Base-by-base conservation (phyloP, 2,797 vertebrate genomes). In the Xiphorhynchus erythropygius region DNA sequence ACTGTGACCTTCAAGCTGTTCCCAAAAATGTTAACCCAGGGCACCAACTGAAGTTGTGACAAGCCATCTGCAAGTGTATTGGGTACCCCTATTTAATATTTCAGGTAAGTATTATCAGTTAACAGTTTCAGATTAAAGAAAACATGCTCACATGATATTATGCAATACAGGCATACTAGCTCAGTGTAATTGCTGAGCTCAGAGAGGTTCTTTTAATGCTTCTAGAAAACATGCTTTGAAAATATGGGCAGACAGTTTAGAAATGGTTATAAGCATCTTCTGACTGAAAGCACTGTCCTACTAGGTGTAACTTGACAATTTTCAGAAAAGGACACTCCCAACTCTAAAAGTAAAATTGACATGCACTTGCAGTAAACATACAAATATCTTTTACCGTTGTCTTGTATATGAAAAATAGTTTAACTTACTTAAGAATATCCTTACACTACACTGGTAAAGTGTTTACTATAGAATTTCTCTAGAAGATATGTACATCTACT, bases 301-400 rank as follows among this genome's bases (percentile, higher is more conserved):
- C 57, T 92, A 73, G 62, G 39, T 90, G 50, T 87, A 89, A 93
- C 32, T 60, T 39, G 68, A 50, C 32, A 55, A 49, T 80, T 96
- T 94, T 96, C 83, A 52, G 84, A 94, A 95, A 47, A 95, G 80
- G 92, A 97, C 87, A 77, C 30, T 80, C 76, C 94, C 39, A 83
- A 90, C 64, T 96, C 85, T 96, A 92, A 94, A 97, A 97, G 94
- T 96, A 97, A 97, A 97, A 94, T 68, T 93, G 97, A 97, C 94
- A 96, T 90, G 93, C 93, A 96, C 95, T 97, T 96, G 91, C 96
- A 97, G 47, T 65, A 95, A 95, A 95, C 92, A 76, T 78, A 96
- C 87, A 94, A 83, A 83, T 79, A 86, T 23, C 41, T 97, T 96
- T 92, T 80, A 90, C 73, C 55, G 70, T 96, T 89, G 79, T 94